These are phyloP conservation scores for Microchirus variegatus DNA, from an alignment of 2,797 vertebrate genomes.

Conservation along the genomic window DNA sequence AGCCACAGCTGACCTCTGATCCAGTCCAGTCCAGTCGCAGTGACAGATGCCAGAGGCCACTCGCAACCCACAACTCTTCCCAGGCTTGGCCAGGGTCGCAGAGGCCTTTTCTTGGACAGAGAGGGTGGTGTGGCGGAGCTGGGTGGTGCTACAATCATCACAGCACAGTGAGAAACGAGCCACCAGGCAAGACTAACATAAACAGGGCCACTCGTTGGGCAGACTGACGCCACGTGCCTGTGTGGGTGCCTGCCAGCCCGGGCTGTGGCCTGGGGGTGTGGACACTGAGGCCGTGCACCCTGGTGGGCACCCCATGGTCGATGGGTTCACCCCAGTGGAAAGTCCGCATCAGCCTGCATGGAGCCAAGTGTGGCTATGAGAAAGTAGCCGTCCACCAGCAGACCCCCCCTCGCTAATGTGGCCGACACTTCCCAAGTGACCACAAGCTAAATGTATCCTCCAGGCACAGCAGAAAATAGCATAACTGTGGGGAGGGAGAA, in stretches of 20 bases:
- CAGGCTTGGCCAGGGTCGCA: slow-evolving; percentile 25
- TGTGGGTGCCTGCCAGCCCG: slow-evolving; percentile 64
- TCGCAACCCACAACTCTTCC: slow-evolving; percentile 34
- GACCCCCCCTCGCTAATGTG: slow-evolving; percentile 48
- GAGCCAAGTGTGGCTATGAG: slow-evolving; percentile 47
- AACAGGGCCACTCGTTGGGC: slow-evolving; percentile 64
- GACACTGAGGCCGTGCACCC: slow-evolving; percentile 27
- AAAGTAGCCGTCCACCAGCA: slow-evolving; percentile 64
- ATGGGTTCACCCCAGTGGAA: slow-evolving; percentile 71
- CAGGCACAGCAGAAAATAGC: slow-evolving; percentile 70
- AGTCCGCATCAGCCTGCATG: slow-evolving; percentile 72
- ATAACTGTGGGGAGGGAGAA: slow-evolving; percentile 57
- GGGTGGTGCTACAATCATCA: slow-evolving; percentile 49
- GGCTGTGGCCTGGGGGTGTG: slow-evolving; percentile 53
- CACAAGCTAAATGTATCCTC: slow-evolving; percentile 80
- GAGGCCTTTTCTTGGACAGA: slow-evolving; percentile 25
- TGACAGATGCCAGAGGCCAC: slow-evolving; percentile 42
- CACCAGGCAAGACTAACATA: slow-evolving; percentile 72
- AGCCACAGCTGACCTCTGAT: slow-evolving; percentile 34
- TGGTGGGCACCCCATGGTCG: slow-evolving; percentile 56
- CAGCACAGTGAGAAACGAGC: slow-evolving; percentile 47
- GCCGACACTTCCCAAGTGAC: slow-evolving; percentile 70
- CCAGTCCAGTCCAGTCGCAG: slow-evolving; percentile 25
- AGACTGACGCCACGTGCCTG: slow-evolving; percentile 69
- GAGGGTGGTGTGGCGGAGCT: slow-evolving; percentile 20